A percentile compares a stretch with the other conserved stretches of the same genome.
These are phyloP conservation scores for Marronus borbonicus DNA, from an alignment of 2,888 invertebrate genomes.

Conservation along the genomic window DNA sequence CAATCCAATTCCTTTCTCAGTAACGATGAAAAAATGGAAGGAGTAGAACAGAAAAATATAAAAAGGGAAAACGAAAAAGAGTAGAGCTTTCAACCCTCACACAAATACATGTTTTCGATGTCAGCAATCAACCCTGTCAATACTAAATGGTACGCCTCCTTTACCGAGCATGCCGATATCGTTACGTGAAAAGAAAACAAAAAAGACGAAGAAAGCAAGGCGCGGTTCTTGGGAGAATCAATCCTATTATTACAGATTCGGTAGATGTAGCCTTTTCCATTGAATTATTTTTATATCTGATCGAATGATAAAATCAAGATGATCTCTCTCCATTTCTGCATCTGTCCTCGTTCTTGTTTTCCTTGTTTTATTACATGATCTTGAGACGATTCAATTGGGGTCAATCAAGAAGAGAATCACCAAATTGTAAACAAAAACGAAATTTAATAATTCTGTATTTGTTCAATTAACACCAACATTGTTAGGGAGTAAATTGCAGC, in stretches of 20 bases:
- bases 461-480: conserved; percentile 10
- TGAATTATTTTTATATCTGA: conserved; percentile 46
- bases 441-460: conserved; percentile 15
- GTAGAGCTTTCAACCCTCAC: background rate
- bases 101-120: conserved; percentile 20
- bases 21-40: background rate
- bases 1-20: too few relatives aligned
- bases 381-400: conserved; percentile 16
- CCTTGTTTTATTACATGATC: conserved; percentile 4
- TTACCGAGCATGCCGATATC: background rate
- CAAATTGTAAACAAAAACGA: background rate
- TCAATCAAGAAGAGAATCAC: background rate
- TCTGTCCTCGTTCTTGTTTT: conserved; percentile 10
- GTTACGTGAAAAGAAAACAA: conserved; percentile 25
- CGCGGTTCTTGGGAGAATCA: conserved; percentile 30
- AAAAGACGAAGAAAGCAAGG: background rate
- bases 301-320: conserved; percentile 42
- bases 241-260: conserved; percentile 44
- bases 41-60: background rate
- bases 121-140: conserved; percentile 29
- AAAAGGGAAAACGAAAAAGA: background rate
- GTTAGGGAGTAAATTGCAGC: background rate
- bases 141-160: conserved; percentile 24
- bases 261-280: conserved; percentile 39
- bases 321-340: background rate